Evolutionary conservation across 2,888 invertebrate species (phyloP), one percentile per base, ranked within the genome.

Genomic region (Megaustenia siamemsis): DNA sequence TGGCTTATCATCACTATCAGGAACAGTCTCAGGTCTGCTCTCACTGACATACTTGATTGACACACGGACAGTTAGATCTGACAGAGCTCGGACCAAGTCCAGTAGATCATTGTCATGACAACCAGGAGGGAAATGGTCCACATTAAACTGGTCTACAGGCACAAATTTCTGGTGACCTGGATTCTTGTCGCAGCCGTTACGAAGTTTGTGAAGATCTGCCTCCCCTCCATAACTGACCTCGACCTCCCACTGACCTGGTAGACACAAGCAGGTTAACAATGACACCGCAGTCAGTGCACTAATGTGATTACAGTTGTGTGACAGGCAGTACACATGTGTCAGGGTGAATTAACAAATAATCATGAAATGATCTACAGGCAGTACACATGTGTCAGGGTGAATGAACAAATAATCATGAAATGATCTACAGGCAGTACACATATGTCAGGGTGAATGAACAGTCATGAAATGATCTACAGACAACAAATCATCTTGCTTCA

Each of bases 201-300:
- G 24, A 43, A 21, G 49, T 32, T 32, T n/a, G 45, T 45, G 75
- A 43, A 75, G 75, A 15, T 49, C 75, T 15, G 45, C 45, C 75
- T 75, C 75, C 1, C 75, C 75, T 15, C 75, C 49, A 49, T 49
- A 75, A 75, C 75, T 75, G 28, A 43, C 40, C 45, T 75, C 75
- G 15, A 12, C 28, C 2, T 63, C 63, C 28, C 0, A 28, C 28
- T 24, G 8, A 28, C 45, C 49, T 75, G 45, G 75, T 75, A 49
- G 75, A 75, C n/a, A 63, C 28, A 63, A 18, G 5, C 18, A 32
- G n/a, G n/a, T n/a, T n/a, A n/a, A n/a, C n/a, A n/a, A n/a, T n/a
- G n/a, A n/a, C n/a, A n/a, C n/a, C n/a, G n/a, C n/a, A n/a, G n/a
- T n/a, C n/a, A n/a, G n/a, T n/a, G n/a, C n/a, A n/a, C n/a, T n/a